Evolutionary conservation across 2,113 vertebrate genomes (phyloP).

Genomic region (Macrotis lagotis): DNA sequence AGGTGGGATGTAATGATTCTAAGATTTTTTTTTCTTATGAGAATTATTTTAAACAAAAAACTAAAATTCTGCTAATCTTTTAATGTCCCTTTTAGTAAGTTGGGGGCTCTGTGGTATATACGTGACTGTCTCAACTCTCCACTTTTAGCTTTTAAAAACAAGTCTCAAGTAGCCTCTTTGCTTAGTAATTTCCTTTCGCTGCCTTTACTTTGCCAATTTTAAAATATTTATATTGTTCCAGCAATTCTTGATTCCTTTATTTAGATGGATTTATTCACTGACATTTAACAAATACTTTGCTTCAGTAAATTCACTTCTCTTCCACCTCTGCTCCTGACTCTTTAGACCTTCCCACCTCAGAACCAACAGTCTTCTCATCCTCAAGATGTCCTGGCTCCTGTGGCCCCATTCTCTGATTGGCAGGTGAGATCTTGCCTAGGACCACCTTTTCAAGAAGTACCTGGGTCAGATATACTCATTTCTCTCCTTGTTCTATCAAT

Average conservation of each 20-base stretch:
- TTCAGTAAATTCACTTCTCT: not conserved
- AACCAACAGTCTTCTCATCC: not conserved
- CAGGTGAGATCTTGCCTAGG: not conserved
- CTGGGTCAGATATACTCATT: not conserved
- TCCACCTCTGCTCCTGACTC: not conserved
- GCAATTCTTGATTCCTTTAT: not conserved
- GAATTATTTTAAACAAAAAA: not conserved
- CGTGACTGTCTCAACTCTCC: not conserved
- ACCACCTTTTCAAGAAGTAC: not conserved
- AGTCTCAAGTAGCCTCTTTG: not conserved
- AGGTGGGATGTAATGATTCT: not conserved
- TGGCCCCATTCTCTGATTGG: not conserved
- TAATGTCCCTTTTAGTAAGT: not conserved
- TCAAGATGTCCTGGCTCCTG: not conserved
- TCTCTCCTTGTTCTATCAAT: not conserved
- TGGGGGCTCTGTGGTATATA: not conserved
- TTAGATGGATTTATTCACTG: not conserved
- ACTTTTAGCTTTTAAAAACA: not conserved
- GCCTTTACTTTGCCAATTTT: not conserved
- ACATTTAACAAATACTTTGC: not conserved
- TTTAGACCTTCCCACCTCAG: not conserved
- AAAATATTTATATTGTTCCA: not conserved
- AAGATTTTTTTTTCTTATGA: not conserved
- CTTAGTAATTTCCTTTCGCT: not conserved
- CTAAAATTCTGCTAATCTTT: not conserved